These are phyloP conservation scores for Polyommatus icarus DNA, from an alignment of 2,888 invertebrate species.

Conservation along the genomic window DNA sequence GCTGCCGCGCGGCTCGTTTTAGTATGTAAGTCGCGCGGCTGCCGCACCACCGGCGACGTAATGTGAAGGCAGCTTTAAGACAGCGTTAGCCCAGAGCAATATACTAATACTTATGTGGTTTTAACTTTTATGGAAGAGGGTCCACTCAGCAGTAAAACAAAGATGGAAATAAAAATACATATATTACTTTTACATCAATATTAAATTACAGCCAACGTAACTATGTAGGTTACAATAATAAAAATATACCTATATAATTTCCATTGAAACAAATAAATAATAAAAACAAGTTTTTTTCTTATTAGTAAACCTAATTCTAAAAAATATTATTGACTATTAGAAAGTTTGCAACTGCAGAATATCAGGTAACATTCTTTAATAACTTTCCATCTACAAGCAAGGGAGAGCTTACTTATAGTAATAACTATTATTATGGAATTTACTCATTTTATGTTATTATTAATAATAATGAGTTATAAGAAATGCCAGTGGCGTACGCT, in stretches of 20 bases:
- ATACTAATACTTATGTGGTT: no score
- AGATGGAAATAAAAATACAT: conserved; percentile 80
- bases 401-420: conserved; percentile 73
- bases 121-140: no score
- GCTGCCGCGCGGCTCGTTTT: no score
- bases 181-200: conserved; percentile 80
- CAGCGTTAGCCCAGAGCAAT: no score
- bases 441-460: conserved; percentile 72
- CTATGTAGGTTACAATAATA: conserved; percentile 80
- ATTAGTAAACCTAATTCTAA: conserved; percentile 74
- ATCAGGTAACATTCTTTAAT: conserved; percentile 73
- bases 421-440: conserved; percentile 75
- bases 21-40: no score
- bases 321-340: conserved; percentile 75
- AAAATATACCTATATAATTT: conserved; percentile 80
- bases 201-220: conserved; percentile 81
- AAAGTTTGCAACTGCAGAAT: conserved; percentile 66
- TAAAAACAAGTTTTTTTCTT: conserved; percentile 78
- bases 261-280: conserved; percentile 79
- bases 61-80: no score
- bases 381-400: conserved; percentile 76
- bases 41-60: no score
- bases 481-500: conserved; percentile 58
- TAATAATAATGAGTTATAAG: conserved; percentile 66
- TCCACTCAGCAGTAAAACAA: conserved; percentile 51